These are phyloP conservation scores for Zootoca vivipara DNA, from an alignment of 2,113 vertebrate genomes.

Conservation along the genomic window DNA sequence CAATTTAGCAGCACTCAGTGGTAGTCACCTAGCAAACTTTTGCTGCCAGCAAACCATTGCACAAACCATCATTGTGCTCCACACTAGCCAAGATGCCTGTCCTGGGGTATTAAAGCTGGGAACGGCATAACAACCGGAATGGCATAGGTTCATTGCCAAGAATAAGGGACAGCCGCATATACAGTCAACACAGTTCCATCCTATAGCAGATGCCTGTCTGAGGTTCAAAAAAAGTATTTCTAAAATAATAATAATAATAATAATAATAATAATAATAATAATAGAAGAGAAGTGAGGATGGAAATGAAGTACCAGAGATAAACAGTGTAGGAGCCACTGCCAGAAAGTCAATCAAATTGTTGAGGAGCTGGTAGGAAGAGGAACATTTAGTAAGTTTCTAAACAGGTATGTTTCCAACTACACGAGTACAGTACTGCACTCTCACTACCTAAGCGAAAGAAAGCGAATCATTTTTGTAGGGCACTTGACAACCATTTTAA, in stretches of 20 bases:
- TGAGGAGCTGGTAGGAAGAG: not conserved
- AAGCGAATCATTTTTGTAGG: not conserved
- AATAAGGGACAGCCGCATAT: not conserved
- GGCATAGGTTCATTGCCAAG: not conserved
- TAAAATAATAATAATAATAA: not conserved
- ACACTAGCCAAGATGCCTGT: not conserved
- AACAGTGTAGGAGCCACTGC: not conserved
- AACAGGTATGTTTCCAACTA: not conserved
- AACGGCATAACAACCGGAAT: not conserved
- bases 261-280: no score
- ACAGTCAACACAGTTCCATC: not conserved
- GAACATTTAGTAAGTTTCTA: no score
- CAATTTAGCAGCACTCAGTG: not conserved
- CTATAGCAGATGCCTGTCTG: not conserved
- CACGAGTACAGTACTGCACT: not conserved
- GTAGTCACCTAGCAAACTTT: not conserved
- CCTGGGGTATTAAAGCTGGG: not conserved
- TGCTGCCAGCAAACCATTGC: not conserved
- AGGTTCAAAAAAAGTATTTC: not conserved
- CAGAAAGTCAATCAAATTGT: not conserved
- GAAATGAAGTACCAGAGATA: not conserved
- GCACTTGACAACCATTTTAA: constrained; percentile 9
- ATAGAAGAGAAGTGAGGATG: not conserved
- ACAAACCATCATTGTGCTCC: not conserved
- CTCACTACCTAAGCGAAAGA: not conserved